Percentiles rank a stretch among this genome's conserved stretches.
Conservation (phyloP, 2,888 invertebrate genomes). For the Camptogramma bilineatum region DNA sequence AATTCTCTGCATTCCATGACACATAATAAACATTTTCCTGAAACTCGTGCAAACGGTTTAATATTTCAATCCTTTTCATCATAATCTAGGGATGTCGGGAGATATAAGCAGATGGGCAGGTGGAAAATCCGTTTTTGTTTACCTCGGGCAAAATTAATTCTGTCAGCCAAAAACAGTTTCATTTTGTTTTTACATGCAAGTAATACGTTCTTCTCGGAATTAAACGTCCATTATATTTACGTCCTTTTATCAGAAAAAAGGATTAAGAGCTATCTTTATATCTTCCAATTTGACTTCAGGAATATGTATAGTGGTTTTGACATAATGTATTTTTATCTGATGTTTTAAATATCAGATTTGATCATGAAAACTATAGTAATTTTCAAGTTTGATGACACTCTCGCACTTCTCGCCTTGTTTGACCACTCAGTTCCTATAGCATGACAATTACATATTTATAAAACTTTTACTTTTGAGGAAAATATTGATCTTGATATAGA, state of each 20-base stretch:
- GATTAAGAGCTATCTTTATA: neutral
- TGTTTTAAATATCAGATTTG: no score
- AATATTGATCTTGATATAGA: no score
- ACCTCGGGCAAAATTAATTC: neutral
- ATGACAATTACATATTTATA: no score
- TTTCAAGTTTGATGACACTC: no score
- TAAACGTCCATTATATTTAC: neutral
- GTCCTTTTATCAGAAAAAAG: no score
- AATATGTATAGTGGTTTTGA: no score
- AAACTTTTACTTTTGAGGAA: no score
- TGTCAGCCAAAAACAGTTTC: neutral
- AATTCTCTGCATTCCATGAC: no score
- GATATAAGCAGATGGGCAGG: constrained; percentile 6
- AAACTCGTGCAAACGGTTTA: constrained; percentile 3
- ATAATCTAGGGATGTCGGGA: constrained; percentile 15
- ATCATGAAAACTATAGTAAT: no score
- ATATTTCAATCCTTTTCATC: constrained; percentile 12
- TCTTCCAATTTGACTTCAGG: no score
- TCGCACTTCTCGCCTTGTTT: no score
- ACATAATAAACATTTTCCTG: constrained; percentile 3
- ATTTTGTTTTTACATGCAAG: neutral
- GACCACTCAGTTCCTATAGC: neutral
- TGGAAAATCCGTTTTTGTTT: constrained; percentile 20
- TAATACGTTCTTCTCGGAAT: neutral
- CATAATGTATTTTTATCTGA: no score